Percentiles rank a stretch among this genome's conserved stretches.
Evolutionary conservation across 2,888 invertebrate genomes (phyloP).

Genomic region (Tolmerus cingulatus): DNA sequence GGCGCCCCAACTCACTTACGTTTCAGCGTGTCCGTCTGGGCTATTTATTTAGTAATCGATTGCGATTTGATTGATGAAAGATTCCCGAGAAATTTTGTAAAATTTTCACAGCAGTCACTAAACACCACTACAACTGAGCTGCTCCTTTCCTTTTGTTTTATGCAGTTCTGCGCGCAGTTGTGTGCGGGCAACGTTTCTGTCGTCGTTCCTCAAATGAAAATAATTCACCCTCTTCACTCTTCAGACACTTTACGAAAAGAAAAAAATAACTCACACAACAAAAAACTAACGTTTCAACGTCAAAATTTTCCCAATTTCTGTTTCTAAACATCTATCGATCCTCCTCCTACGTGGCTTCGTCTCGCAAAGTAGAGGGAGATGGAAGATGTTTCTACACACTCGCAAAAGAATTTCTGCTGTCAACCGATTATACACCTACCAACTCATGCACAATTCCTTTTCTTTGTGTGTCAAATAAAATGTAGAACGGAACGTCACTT

Average conservation of each 20-base stretch:
- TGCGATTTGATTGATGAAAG: constrained; percentile 10
- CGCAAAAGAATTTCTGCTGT: not conserved
- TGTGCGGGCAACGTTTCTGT: not conserved
- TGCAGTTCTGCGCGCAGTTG: not conserved
- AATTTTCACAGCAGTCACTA: constrained; percentile 30
- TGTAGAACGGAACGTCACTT: constrained; percentile 21
- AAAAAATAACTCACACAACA: not conserved
- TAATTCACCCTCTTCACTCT: constrained; percentile 6
- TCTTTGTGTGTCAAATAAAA: not conserved
- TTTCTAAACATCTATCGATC: not conserved
- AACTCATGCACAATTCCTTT: not conserved
- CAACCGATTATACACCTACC: not conserved
- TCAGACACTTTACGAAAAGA: not conserved
- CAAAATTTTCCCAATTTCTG: not conserved
- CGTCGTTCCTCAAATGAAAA: not conserved
- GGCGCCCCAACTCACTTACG: not conserved
- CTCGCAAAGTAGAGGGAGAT: not conserved
- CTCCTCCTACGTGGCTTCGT: not conserved
- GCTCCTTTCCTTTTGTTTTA: constrained; percentile 26
- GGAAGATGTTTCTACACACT: not conserved
- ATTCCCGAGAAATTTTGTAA: constrained; percentile 4
- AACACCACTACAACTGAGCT: constrained; percentile 18
- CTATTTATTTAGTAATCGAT: constrained; percentile 13
- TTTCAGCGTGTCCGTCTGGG: not conserved
- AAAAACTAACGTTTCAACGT: constrained; percentile 3